A percentile compares a stretch with the other conserved stretches of the same genome.
Conservation (phyloP, 2,797 vertebrate species). For the Garrulus glandarius region DNA sequence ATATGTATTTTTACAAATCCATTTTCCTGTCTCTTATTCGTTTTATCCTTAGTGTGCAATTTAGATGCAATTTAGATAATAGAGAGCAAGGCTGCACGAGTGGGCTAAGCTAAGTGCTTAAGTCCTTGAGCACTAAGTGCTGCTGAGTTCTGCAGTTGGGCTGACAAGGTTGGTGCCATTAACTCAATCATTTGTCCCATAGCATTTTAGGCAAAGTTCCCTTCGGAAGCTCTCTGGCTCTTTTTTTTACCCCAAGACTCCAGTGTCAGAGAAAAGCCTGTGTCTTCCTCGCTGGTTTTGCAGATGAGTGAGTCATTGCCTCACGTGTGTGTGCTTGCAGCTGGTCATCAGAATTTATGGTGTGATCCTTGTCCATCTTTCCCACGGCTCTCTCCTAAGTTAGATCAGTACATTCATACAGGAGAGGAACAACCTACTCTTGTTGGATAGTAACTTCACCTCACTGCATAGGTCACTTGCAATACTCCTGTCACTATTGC, state of each 20-base stretch:
- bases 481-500: not conserved
- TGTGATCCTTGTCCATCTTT: not conserved
- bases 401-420: not conserved
- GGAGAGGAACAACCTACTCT: not conserved
- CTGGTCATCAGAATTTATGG: not conserved
- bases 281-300: not conserved
- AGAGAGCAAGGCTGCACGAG: not conserved
- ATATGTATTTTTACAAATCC: not conserved
- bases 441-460: not conserved
- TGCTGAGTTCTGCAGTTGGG: not conserved
- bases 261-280: not conserved
- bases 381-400: not conserved
- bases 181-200: not conserved
- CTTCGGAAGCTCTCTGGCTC: not conserved
- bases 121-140: not conserved
- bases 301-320: not conserved
- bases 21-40: not conserved
- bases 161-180: not conserved
- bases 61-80: not conserved
- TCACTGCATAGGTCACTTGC: not conserved
- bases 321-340: not conserved
- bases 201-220: not conserved
- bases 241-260: not conserved
- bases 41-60: not conserved
- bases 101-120: not conserved